phyloP scores from a whole-genome alignment of 2,797 vertebrate genomes.

The Scleropages formosus region DNA sequence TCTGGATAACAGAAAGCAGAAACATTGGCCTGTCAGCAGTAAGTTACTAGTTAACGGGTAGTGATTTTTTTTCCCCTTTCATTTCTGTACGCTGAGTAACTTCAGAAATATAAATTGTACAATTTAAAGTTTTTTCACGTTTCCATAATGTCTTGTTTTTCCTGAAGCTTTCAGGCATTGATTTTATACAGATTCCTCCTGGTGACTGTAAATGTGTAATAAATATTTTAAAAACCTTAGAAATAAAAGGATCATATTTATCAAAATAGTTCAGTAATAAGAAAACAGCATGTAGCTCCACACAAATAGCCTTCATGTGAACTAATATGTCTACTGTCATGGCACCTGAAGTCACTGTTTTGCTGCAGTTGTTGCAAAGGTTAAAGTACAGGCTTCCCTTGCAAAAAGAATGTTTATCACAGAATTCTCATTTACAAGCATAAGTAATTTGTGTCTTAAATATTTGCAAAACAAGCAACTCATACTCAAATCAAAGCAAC shows the following conservation, averaged over 20 bases:
- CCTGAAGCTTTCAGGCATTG: background rate
- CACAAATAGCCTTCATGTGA: conserved; percentile 13
- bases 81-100: background rate
- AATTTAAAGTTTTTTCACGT: background rate
- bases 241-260: background rate
- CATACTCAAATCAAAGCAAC: too few species aligned
- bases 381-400: background rate
- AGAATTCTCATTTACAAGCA: too few species aligned
- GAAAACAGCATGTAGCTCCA: background rate
- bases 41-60: background rate
- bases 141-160: background rate
- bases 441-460: too few species aligned
- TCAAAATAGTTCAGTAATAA: background rate
- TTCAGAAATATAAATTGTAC: conserved; percentile 17
- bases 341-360: background rate
- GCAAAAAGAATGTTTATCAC: too few species aligned
- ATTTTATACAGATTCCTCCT: background rate
- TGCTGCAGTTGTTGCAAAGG: conserved; percentile 7
- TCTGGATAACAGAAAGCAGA: background rate
- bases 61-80: conserved; percentile 5
- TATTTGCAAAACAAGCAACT: too few species aligned
- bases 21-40: background rate
- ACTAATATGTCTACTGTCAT: background rate
- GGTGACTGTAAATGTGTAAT: conserved; percentile 23
- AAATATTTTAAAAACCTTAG: conserved; percentile 10